Base-by-base conservation (phyloP, 2,113 vertebrate genomes). In the Triplophysa rosa region DNA sequence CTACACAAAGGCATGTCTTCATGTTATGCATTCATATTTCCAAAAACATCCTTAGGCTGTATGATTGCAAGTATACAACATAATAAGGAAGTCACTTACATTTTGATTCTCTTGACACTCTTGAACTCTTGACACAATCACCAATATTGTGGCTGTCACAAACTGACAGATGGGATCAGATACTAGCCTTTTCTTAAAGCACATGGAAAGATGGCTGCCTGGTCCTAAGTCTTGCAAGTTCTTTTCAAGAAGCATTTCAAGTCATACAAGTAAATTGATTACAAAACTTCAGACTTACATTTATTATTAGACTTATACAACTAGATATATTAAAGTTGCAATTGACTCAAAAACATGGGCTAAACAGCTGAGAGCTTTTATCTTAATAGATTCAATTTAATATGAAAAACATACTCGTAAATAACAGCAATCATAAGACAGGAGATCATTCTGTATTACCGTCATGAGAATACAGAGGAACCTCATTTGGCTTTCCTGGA, bases 381-480 rank as follows among this genome's bases (percentile, higher is more conserved):
- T 69, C 26, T 29, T 69, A 3, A 4, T 69, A 58, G 52, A 71
- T 40, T 58, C 1, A 59, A 16, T 23, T 72, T 29, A 29, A 58
- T 21, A 3, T 21, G 12, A 40, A 40, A 72, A 59, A 72, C 69
- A 72, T 1, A 16, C 21, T 10, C 33, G 37, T 72, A 24, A 59
- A 59, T 59, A 59, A 42, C 14, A 21, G 11, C 23, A 59, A 40
- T 72, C 54, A 40, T 2, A 4, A 40, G 19, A 58, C 21, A 40
- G 12, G 10, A 14, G 29, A 58, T 71, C 49, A 37, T 56, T 70
- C 19, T 4, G n/a, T 59, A 59, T 59, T 72, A 59, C 33, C 16
- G 23, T 72, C 54, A 42, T 42, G 54, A 72, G 54, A 42, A 59
- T 72, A 72, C 69, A 72, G 37, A 23, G 26, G 54, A 59, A 72